phyloP scores from a whole-genome alignment of 2,113 vertebrate species.

The Pygoscelis adeliae region DNA sequence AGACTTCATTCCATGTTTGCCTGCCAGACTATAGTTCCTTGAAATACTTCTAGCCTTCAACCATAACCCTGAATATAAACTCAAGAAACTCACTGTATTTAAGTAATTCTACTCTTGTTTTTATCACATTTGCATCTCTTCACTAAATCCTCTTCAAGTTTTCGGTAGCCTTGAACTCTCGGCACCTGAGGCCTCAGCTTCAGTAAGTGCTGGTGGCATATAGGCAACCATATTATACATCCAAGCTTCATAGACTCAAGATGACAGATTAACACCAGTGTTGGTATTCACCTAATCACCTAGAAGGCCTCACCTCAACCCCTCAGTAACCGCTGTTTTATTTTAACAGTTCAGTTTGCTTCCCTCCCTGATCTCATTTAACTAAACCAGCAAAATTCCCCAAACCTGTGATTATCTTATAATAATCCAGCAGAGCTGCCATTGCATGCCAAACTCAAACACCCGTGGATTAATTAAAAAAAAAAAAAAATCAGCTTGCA shows the following conservation, averaged over 20 bases:
- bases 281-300: too few relatives aligned
- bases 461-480: neutral
- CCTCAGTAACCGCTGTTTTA: neutral
- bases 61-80: neutral
- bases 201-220: too few relatives aligned
- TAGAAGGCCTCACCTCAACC: too few relatives aligned
- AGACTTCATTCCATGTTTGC: neutral
- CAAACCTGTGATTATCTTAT: rapidly evolving
- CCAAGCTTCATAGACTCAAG: neutral
- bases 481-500: neutral
- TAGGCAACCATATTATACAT: rapidly evolving
- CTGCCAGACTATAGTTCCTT: neutral
- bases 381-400: neutral
- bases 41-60: neutral
- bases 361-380: neutral
- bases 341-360: neutral
- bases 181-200: neutral
- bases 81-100: neutral
- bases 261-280: rapidly evolving
- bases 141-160: neutral
- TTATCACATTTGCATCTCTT: neutral
- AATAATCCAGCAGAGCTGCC: too few relatives aligned
- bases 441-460: neutral
- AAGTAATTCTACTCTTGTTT: neutral
- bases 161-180: neutral